Percentiles rank a stretch among this genome's conserved stretches.
phyloP scores from a whole-genome alignment of 2,888 invertebrate genomes.

The Agrotis exclamationis region DNA sequence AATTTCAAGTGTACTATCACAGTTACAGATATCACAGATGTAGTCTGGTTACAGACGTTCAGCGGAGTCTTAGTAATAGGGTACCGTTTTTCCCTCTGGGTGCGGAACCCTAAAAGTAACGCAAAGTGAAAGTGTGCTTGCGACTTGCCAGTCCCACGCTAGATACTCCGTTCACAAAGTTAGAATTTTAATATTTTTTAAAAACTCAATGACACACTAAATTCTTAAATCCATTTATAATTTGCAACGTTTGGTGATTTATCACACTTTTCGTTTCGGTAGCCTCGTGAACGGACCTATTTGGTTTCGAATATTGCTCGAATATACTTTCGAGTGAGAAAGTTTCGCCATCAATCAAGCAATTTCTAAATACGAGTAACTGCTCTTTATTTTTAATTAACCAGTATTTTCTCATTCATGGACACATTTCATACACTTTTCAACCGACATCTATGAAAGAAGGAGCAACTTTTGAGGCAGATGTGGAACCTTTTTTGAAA shows the following conservation, averaged over 20 bases:
- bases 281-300: constrained; percentile 12
- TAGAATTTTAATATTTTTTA: constrained; percentile 27
- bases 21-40: too few relatives aligned
- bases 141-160: constrained; percentile 41
- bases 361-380: background rate
- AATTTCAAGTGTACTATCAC: too few relatives aligned
- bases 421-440: too few relatives aligned
- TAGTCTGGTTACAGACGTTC: too few relatives aligned
- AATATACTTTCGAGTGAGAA: constrained; percentile 8
- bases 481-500: too few relatives aligned
- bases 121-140: constrained; percentile 43
- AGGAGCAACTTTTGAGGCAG: too few relatives aligned
- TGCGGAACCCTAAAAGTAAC: constrained; percentile 28
- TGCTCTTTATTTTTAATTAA: constrained; percentile 3
- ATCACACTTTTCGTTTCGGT: constrained; percentile 30
- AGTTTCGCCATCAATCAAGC: background rate
- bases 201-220: constrained; percentile 29
- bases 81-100: too few relatives aligned
- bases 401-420: background rate
- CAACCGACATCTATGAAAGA: too few relatives aligned
- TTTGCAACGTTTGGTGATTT: constrained; percentile 40
- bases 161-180: constrained; percentile 13
- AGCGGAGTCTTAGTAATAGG: too few relatives aligned
- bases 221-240: constrained; percentile 36
- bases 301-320: constrained; percentile 12